Evolutionary conservation across 2,888 invertebrate species (phyloP), one percentile per base, ranked within the genome.

Genomic region (Tanytarsus gracilentus): DNA sequence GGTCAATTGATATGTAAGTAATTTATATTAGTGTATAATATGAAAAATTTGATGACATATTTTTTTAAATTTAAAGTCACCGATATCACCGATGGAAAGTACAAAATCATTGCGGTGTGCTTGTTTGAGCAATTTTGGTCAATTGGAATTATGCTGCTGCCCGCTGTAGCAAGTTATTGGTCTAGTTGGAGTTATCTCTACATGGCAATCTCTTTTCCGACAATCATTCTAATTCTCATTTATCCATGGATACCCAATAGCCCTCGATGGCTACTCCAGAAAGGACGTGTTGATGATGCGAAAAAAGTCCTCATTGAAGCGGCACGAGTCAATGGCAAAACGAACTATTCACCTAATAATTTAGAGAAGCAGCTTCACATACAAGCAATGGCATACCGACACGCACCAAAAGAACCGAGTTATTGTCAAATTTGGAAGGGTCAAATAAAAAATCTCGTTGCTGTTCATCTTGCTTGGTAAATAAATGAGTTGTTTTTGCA

Each of bases 101-200:
- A 71, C 62, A 70, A 72, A 56, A 68, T 69, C 18, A 71, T 72
- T 1, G 69, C 70, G 16, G 68, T 70, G 9, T 73, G 72, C 25
- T 68, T 74, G 14, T 76, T 73, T 62, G 76, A 76, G 62, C 72
- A 72, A 1, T 75, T 75, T 63, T 76, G 76, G 76, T 75, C 76
- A 5, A 63, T 76, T 53, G 76, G 76, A 3, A 71, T 76, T 3
- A 71, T 76, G 21, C 63, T 75, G 9, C 64, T 76, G 58, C 75
- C 76, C 8, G 70, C 69, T 0, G 66, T 76, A 0, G 69, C 72
- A 1, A 70, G 70, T 7, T 70, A 72, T 64, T 72, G 73, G 44
- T 44, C 44, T 11, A 72, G 66, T 61, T 76, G 76, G 76, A 68
- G 70, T 0, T 66, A 71, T 33, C 71, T 76, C 58, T 76, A 76